These are phyloP conservation scores for Echinarachnius parma DNA, from an alignment of 53 echinoderm and acorn worm species.

Conservation along the genomic window DNA sequence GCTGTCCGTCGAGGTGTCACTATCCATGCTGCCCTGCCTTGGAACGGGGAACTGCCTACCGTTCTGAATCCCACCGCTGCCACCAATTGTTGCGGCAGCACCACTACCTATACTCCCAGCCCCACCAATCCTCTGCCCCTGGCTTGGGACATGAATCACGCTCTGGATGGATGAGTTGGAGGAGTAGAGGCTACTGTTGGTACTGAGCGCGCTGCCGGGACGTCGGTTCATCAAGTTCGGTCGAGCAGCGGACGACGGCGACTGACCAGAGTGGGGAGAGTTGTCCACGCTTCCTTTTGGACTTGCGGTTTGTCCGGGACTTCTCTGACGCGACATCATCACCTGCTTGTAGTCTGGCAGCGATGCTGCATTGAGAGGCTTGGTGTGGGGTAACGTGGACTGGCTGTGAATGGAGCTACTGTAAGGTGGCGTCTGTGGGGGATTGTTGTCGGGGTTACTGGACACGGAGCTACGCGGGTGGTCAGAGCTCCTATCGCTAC, in stretches of 20 bases:
- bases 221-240: slow-evolving; percentile 2
- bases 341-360: slow-evolving; percentile 62
- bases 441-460: background rate
- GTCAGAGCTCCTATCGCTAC: slow-evolving; percentile 20
- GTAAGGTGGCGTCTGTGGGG: slow-evolving; percentile 17
- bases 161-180: slow-evolving; percentile 89
- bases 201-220: slow-evolving; percentile 75
- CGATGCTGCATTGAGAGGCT: slow-evolving; percentile 36
- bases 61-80: background rate
- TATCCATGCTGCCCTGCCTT: slow-evolving; percentile 34
- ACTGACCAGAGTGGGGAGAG: background rate
- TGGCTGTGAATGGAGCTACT: slow-evolving; percentile 28
- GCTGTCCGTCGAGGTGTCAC: slow-evolving; percentile 30
- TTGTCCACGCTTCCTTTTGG: slow-evolving; percentile 23
- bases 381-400: slow-evolving; percentile 65
- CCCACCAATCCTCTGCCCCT: too few relatives aligned
- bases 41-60: slow-evolving; percentile 6
- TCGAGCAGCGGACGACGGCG: background rate
- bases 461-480: slow-evolving; percentile 23
- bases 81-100: too few relatives aligned
- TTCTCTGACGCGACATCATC: slow-evolving; percentile 41
- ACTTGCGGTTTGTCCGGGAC: slow-evolving; percentile 6
- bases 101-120: too few relatives aligned
- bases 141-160: slow-evolving; percentile 68
- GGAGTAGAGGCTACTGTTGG: slow-evolving; percentile 83